Evolutionary conservation across 2,888 invertebrate species (phyloP), one percentile per base, ranked within the genome.

Genomic region (Lacanobia wlatinum): DNA sequence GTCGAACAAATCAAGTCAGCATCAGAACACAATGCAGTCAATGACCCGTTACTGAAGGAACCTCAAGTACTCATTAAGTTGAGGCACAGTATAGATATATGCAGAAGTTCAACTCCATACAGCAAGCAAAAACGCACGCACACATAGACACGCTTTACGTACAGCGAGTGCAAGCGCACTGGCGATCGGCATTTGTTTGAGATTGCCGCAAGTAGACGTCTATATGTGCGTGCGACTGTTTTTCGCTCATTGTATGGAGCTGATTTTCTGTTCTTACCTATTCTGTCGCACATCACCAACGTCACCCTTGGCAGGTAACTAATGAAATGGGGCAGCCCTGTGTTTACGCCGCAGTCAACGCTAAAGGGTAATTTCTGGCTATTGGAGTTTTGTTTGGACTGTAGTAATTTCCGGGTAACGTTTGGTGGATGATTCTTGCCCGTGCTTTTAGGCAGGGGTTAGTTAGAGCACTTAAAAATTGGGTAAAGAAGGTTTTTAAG

Each of bases 291-390:
- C 50, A 38, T 46, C 48, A 46, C 53, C 60, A 63, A 70, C 73
- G 63, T 81, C 74, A 76, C 69, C 69, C 67, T 69, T 65, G 75
- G 66, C 73, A 71, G 60, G 46, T 58, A 70, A 60, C 71, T 84
- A 84, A 84, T 84, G 83, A 83, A 84, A 84, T 70, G 62, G 62
- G 61, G 62, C 48, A 38, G 66, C 52, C 48, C 50, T 53, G 6
- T 84, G 73, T 80, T 79, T 73, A 65, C 82, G 8, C 40, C 6
- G 18, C 53, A 64, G 60, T 60, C 67, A 64, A 68, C 43, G 12
- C 14, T 40, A 38, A 34, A 43, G 53, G 53, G 34, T 72, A 40
- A 56, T 61, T 40, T 53, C 52, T 21, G 40, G 52, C 21, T 61
- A 48, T 65, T 65, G 55, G 12, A 59, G 21, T 56, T 56, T 62